phyloP scores from a whole-genome alignment of 2,797 vertebrate genomes.

The Lagocephalus sceleratus region DNA sequence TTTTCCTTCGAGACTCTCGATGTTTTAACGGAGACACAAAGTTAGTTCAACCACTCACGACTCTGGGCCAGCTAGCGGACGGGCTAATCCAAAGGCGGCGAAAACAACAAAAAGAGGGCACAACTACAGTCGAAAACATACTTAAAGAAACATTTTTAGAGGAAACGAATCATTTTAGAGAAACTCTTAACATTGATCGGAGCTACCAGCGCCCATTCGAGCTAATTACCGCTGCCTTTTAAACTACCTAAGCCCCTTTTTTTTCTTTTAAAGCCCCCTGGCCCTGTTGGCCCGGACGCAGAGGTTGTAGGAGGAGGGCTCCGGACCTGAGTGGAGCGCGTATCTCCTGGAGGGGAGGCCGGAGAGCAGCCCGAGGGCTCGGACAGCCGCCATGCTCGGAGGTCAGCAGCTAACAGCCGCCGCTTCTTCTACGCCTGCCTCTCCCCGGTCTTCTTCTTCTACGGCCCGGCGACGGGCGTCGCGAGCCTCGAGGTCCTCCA shows the following conservation, averaged over 20 bases:
- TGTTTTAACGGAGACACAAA: too few species aligned
- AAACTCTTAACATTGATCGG: background rate
- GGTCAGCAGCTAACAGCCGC: conserved; percentile 57
- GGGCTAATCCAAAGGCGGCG: too few species aligned
- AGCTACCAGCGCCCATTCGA: conserved; percentile 29
- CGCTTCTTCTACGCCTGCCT: too few species aligned
- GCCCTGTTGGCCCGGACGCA: fast-evolving
- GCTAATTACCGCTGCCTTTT: conserved; percentile 26
- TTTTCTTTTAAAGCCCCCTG: background rate
- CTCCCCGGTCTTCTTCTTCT: too few species aligned
- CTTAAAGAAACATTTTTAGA: too few species aligned
- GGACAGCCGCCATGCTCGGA: conserved; percentile 75
- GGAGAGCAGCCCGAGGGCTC: conserved; percentile 73
- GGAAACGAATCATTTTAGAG: background rate
- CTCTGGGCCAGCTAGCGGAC: too few species aligned
- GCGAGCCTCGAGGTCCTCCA: too few species aligned
- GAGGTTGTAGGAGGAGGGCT: fast-evolving
- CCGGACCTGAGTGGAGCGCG: conserved; percentile 61
- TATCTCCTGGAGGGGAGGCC: conserved; percentile 66
- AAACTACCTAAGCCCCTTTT: background rate
- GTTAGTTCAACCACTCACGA: too few species aligned
- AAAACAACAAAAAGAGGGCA: too few species aligned
- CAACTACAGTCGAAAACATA: too few species aligned
- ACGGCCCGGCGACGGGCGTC: too few species aligned
- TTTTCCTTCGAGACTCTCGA: too few species aligned